Conservation (phyloP, 2,888 invertebrate genomes). For the Drosophila sordidula region DNA sequence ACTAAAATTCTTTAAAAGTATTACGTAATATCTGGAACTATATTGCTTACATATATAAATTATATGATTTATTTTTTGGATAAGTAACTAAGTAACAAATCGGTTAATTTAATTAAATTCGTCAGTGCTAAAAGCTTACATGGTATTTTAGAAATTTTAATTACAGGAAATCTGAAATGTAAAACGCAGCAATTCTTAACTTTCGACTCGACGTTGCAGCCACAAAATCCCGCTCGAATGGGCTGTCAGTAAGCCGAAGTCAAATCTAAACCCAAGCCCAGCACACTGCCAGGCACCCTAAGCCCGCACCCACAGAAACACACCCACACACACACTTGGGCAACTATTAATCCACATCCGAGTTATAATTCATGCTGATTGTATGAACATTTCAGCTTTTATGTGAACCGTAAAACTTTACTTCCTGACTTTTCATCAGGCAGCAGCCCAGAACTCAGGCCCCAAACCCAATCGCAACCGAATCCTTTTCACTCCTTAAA, state of each 20-base stretch:
- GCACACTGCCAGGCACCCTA: neutral
- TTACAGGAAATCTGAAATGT: constrained; percentile 45
- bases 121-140: constrained; percentile 6
- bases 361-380: constrained; percentile 82
- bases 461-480: constrained; percentile 4
- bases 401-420: constrained; percentile 81
- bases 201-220: constrained; percentile 37
- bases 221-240: constrained; percentile 40
- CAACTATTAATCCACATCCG: constrained; percentile 80
- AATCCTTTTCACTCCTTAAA: constrained; percentile 16
- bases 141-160: constrained; percentile 35
- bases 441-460: constrained; percentile 28
- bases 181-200: constrained; percentile 36
- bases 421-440: constrained; percentile 80
- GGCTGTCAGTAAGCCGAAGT: constrained; percentile 42
- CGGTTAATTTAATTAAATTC: constrained; percentile 12
- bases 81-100: too few relatives aligned
- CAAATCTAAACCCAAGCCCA: constrained; percentile 27
- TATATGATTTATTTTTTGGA: too few relatives aligned
- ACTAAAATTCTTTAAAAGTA: too few relatives aligned
- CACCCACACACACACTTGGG: constrained; percentile 43
- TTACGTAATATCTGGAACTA: too few relatives aligned
- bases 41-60: too few relatives aligned
- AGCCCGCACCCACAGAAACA: constrained; percentile 7
- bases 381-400: constrained; percentile 81